Evolutionary conservation across 1,140 invertebrate genomes (phyloP), one percentile per base, ranked within the genome.

Genomic region (Papilio aristodemus): DNA sequence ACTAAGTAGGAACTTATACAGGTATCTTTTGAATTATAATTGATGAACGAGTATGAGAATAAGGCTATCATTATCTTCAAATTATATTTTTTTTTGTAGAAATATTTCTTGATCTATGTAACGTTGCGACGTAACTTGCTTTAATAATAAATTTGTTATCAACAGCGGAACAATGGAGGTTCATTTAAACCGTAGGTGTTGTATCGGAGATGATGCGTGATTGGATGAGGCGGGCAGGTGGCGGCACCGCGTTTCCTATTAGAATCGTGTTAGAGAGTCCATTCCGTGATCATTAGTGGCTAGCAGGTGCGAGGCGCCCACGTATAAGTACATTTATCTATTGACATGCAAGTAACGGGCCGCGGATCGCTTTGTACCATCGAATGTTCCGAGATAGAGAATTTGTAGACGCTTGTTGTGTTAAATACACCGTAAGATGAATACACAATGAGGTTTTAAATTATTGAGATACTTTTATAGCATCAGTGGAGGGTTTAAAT

Each of bases 201-300:
- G 72, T 71, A 80, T 78, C 63, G 75, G 62, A 73, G 58, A 50
- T 57, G 32, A 64, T 62, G 54, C 70, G 79, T 80, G 76, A 78
- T 80, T 80, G 78, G 76, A 72, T 76, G 64, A 71, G 57, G 58
- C 59, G 68, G 68, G 81, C 85, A 84, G 85, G 81, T 85, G 27
- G 46, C 57, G 68, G 67, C 66, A 46, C 66, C 74, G 72, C 76
- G 81, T 85, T 86, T 87, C 85, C 84, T 87, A 87, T 87, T 87
- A 85, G 83, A 87, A 79, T 83, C 80, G 84, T 83, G 85, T 88
- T 87, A 86, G 86, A 87, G 75, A 81, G 76, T 72, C 75, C 75
- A 78, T 84, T 81, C 83, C 77, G 81, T 86, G 86, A 86, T 88
- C 83, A 86, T 76, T 75, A 67, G 68, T 57, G 50, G 70, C 13